Evolutionary conservation across 1,140 invertebrate species (phyloP).

Genomic region (Dendrolimus kikuchii): DNA sequence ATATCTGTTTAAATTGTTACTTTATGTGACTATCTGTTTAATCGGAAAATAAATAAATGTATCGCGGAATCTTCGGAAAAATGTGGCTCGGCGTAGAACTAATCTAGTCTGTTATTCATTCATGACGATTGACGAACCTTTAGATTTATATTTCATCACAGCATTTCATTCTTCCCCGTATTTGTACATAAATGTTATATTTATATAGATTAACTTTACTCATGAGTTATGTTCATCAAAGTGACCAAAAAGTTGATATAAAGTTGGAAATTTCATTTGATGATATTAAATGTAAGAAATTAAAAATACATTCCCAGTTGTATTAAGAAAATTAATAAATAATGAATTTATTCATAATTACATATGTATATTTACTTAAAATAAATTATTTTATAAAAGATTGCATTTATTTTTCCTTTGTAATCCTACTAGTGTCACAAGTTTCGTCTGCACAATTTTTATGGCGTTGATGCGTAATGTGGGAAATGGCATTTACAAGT

Average conservation of each 20-base stretch:
- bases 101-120: conserved; percentile 58
- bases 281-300: too few species aligned
- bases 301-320: too few species aligned
- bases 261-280: too few species aligned
- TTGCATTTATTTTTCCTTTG: too few species aligned
- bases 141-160: conserved; percentile 10
- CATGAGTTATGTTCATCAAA: background rate
- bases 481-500: too few species aligned
- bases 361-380: too few species aligned
- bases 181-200: conserved; percentile 21
- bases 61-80: conserved; percentile 13
- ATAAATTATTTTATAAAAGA: too few species aligned
- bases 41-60: background rate
- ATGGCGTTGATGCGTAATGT: too few species aligned
- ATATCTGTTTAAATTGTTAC: conserved; percentile 12
- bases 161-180: conserved; percentile 5
- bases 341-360: too few species aligned
- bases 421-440: too few species aligned
- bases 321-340: too few species aligned
- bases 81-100: conserved; percentile 54
- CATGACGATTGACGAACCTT: conserved; percentile 12
- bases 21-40: background rate
- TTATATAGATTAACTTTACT: conserved; percentile 1
- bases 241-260: background rate
- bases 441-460: too few species aligned